phyloP scores from a whole-genome alignment of 2,113 vertebrate species.

The Chaetodon auriga region DNA sequence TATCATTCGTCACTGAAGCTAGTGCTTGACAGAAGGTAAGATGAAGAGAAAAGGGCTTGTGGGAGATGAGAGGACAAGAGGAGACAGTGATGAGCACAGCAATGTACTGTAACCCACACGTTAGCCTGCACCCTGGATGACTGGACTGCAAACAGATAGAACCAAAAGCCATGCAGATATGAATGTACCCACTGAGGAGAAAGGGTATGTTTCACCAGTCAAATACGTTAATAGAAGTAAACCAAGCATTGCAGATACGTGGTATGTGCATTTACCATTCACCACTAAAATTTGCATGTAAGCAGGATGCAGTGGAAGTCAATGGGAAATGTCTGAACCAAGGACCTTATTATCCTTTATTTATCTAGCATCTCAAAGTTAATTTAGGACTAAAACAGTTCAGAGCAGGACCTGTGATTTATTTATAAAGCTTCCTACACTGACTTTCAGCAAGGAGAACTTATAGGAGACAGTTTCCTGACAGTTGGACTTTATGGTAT shows the following conservation, averaged over 20 bases:
- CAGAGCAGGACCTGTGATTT: too few species aligned
- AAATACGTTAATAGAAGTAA: not conserved
- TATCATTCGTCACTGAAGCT: constrained; percentile 11
- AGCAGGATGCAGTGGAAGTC: too few species aligned
- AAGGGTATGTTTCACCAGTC: not conserved
- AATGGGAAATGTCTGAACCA: too few species aligned
- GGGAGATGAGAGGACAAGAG: constrained; percentile 26
- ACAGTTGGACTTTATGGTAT: too few species aligned
- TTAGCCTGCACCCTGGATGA: constrained; percentile 21
- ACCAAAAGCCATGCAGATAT: constrained; percentile 3
- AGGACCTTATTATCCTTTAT: too few species aligned
- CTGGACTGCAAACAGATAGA: constrained; percentile 4
- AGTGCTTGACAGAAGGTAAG: not conserved
- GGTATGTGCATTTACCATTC: not conserved
- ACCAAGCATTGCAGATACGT: not conserved
- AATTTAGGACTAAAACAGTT: too few species aligned
- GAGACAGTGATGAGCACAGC: constrained; percentile 21
- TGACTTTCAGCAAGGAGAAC: too few species aligned
- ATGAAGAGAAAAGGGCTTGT: not conserved
- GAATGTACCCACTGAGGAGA: not conserved
- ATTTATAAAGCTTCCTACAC: too few species aligned
- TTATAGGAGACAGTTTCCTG: too few species aligned
- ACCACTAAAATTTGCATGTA: not conserved
- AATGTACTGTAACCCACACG: not conserved
- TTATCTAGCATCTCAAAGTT: too few species aligned